Percentiles rank a stretch among this genome's conserved stretches.
Conservation (phyloP, 2,797 vertebrate genomes). For the Xenopus petersii region DNA sequence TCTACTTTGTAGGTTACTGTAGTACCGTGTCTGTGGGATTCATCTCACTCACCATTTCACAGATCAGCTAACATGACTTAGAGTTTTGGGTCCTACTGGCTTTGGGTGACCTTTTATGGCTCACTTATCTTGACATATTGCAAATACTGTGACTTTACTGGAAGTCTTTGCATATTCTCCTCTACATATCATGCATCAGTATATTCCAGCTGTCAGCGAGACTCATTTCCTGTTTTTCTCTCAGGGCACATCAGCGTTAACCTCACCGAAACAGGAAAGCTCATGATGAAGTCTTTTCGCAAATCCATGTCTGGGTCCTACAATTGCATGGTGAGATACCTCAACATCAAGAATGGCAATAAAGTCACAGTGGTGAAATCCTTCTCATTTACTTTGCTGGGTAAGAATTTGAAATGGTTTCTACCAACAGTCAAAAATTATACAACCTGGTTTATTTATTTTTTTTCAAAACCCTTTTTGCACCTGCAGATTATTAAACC, state of each 20-base stretch:
- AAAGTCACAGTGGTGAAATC: constrained; percentile 55
- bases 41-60: constrained; percentile 17
- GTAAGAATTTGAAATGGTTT: constrained; percentile 52
- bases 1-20: constrained; percentile 13
- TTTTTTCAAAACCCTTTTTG: too few relatives aligned
- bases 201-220: constrained; percentile 40
- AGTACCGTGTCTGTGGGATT: constrained; percentile 27
- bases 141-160: constrained; percentile 36
- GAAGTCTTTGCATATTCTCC: constrained; percentile 39
- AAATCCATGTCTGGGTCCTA: constrained; percentile 66
- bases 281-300: constrained; percentile 60
- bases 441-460: too few relatives aligned
- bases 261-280: constrained; percentile 61
- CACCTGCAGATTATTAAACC: too few relatives aligned
- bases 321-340: constrained; percentile 60
- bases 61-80: constrained; percentile 12
- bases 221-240: constrained; percentile 54
- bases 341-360: constrained; percentile 54
- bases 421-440: too few relatives aligned
- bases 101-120: constrained; percentile 37
- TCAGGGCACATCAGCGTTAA: constrained; percentile 54
- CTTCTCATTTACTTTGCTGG: constrained; percentile 64
- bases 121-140: constrained; percentile 28
- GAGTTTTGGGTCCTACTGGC: constrained; percentile 19
- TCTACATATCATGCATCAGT: constrained; percentile 44